Percentiles rank a stretch among this genome's conserved stretches.
Conservation (phyloP, 2,888 invertebrate species). For the Heteromurus nitidus region DNA sequence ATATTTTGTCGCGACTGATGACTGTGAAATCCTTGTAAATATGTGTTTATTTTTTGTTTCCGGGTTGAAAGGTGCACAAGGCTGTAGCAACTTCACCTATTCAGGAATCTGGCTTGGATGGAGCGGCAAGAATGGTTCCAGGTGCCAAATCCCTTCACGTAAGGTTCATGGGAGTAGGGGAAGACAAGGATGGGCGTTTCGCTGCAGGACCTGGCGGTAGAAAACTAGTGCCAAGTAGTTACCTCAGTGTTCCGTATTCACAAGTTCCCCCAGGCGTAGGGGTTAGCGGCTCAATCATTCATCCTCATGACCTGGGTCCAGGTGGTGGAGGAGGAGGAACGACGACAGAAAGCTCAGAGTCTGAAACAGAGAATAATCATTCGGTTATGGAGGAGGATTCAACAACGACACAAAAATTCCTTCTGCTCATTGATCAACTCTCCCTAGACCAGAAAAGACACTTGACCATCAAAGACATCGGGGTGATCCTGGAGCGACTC, state of each 20-base stretch:
- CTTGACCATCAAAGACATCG: constrained; percentile 91
- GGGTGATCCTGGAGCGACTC: constrained; percentile 92
- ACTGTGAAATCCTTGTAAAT: constrained; percentile 71
- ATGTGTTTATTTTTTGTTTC: constrained; percentile 67
- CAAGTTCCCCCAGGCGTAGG: constrained; percentile 74
- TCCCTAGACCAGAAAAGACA: constrained; percentile 94
- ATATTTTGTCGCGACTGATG: constrained; percentile 40
- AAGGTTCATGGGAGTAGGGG: constrained; percentile 72
- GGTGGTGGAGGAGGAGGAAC: constrained; percentile 73
- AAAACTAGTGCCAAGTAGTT: constrained; percentile 74
- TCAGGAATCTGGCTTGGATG: constrained; percentile 82
- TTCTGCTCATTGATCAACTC: constrained; percentile 93
- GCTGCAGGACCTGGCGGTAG: constrained; percentile 66
- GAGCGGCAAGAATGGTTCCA: constrained; percentile 75
- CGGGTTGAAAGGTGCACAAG: constrained; percentile 81
- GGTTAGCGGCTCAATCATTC: constrained; percentile 75
- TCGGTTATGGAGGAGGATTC: constrained; percentile 94
- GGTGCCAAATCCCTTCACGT: constrained; percentile 72
- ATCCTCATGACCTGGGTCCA: constrained; percentile 73
- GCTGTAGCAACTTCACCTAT: constrained; percentile 95
- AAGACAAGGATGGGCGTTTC: constrained; percentile 83
- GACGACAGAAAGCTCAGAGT: constrained; percentile 90
- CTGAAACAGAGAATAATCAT: constrained; percentile 89
- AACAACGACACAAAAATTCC: constrained; percentile 92
- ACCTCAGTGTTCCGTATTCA: constrained; percentile 73